Conservation (phyloP, 2,888 invertebrate species). For the Anaspis maculata region DNA sequence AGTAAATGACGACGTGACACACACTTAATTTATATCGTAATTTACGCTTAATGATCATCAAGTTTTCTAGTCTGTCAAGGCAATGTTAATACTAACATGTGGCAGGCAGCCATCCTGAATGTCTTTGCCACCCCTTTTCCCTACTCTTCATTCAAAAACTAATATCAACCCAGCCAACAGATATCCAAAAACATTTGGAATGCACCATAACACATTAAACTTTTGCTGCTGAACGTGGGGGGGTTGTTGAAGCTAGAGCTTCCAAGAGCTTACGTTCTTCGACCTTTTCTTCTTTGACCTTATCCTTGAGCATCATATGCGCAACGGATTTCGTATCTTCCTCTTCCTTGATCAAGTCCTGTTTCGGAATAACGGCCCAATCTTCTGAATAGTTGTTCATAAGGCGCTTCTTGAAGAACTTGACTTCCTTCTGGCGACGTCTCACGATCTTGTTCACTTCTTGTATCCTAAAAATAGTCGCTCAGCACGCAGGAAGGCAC, state of each 20-base stretch:
- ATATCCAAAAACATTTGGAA: slow-evolving; percentile 3
- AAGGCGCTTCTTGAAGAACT: slow-evolving; percentile 58
- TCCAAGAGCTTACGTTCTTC: slow-evolving; percentile 19
- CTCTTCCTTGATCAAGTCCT: slow-evolving; percentile 40
- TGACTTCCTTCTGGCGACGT: slow-evolving; percentile 59
- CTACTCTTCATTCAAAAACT: too few relatives aligned
- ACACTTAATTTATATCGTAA: too few relatives aligned
- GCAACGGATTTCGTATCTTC: slow-evolving; percentile 35
- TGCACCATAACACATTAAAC: too few relatives aligned
- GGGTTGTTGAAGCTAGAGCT: neutral
- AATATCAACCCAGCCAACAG: too few relatives aligned
- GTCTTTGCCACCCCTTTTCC: too few relatives aligned
- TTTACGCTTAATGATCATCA: too few relatives aligned
- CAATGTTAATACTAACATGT: too few relatives aligned
- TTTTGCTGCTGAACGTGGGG: too few relatives aligned
- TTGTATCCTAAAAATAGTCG: slow-evolving; percentile 49
- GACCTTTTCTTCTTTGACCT: slow-evolving; percentile 33
- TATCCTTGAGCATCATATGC: slow-evolving; percentile 26
- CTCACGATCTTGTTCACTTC: slow-evolving; percentile 62
- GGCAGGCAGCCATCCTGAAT: too few relatives aligned
- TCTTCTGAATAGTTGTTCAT: slow-evolving; percentile 62
- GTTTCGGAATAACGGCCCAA: slow-evolving; percentile 44
- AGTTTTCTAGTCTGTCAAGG: too few relatives aligned
- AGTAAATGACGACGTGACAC: too few relatives aligned
- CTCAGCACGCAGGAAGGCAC: too few relatives aligned